Evolutionary conservation across 2,113 vertebrate genomes (phyloP).

Genomic region (Microcebus tavaratra): DNA sequence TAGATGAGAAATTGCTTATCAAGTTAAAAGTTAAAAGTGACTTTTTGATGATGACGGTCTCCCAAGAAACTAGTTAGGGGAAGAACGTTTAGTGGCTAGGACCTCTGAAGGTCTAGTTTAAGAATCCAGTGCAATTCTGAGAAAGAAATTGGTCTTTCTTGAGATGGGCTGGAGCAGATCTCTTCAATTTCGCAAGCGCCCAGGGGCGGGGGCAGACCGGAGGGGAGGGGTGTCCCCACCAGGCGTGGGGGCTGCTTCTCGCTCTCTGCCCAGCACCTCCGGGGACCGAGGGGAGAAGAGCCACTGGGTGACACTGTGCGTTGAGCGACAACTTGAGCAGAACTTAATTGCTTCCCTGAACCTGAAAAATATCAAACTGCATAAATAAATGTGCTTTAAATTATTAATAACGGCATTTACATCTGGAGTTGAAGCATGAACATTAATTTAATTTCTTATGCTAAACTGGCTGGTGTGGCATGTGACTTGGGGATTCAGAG

Average conservation of each 20-base stretch:
- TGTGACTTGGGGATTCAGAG: conserved; percentile 55
- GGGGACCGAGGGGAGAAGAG: not conserved
- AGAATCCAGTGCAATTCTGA: not conserved
- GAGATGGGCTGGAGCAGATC: not conserved
- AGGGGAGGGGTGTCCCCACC: not conserved
- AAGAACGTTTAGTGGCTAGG: not conserved
- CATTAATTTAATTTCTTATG: conserved; percentile 85
- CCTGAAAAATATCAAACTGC: conserved; percentile 86
- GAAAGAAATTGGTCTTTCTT: not conserved
- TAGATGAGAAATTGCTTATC: not conserved
- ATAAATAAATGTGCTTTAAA: conserved; percentile 86
- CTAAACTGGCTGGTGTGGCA: conserved; percentile 74
- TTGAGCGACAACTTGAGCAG: conserved; percentile 76
- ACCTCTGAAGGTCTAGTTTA: not conserved
- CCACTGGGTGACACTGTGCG: conserved; percentile 49
- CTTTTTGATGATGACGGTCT: not conserved
- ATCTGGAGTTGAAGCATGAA: conserved; percentile 80
- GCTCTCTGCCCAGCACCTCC: not conserved
- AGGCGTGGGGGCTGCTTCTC: rapidly evolving
- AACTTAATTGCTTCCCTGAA: conserved; percentile 85
- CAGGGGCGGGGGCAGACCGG: not conserved
- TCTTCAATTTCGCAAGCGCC: not conserved
- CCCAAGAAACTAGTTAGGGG: not conserved
- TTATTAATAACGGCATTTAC: conserved; percentile 87
- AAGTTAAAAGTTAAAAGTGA: not conserved